A percentile compares a stretch with the other conserved stretches of the same genome.
These are phyloP conservation scores for Patella ulyssiponensis DNA, from an alignment of 2,888 invertebrate genomes.

Conservation along the genomic window DNA sequence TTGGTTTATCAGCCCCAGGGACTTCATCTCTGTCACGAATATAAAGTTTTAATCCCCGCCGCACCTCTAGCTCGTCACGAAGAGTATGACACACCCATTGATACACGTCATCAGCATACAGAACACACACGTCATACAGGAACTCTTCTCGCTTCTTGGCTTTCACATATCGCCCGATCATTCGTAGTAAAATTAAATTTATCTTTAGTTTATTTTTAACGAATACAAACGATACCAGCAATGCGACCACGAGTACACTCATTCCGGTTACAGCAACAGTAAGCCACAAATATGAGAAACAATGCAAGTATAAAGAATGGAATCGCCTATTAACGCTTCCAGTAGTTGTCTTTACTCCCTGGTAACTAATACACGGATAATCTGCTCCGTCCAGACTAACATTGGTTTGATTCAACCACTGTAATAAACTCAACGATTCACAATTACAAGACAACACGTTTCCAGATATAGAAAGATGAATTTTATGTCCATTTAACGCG, in stretches of 20 bases:
- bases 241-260: neutral
- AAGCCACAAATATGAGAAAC: neutral
- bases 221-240: neutral
- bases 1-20: neutral
- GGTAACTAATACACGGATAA: neutral
- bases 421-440: neutral
- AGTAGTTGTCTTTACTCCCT: neutral
- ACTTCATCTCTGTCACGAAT: neutral
- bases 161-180: neutral
- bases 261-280: neutral
- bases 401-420: neutral
- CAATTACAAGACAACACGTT: neutral
- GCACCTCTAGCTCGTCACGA: neutral
- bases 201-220: neutral
- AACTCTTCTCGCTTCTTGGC: neutral
- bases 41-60: neutral
- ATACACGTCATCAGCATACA: neutral
- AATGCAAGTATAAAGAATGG: neutral
- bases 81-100: neutral
- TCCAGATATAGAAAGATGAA: neutral
- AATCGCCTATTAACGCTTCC: neutral
- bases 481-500: neutral
- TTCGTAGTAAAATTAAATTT: neutral
- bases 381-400: neutral
- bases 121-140: neutral